Evolutionary conservation across 2,797 vertebrate genomes (phyloP), one percentile per base, ranked within the genome.

Genomic region (Dipus sagitta): DNA sequence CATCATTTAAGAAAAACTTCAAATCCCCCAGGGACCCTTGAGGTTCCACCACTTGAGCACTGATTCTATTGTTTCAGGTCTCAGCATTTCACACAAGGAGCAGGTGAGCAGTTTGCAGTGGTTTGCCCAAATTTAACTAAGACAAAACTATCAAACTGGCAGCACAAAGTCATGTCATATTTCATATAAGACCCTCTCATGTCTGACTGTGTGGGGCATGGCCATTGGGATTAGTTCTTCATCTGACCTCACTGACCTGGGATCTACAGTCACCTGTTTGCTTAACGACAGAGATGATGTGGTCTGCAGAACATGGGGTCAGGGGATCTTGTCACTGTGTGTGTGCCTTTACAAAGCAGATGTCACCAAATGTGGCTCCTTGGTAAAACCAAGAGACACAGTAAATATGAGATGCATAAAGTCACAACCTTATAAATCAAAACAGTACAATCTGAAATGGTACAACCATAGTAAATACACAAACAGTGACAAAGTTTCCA

Each of bases 61-160:
- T 86, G 28, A 80, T 94, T 86, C 47, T 68, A 42, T 79, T 86
- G 18, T 87, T 91, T 94, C 88, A 90, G 86, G 15, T 78, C 14
- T 93, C 28, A 90, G 42, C 21, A 58, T 92, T n/a, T 74, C n/a
- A 82, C 23, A 38, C 80, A 32, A 80, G 77, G 85, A 71, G 12
- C 28, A 86, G 24, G 38, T 72, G 79, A 92, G 82, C 10, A 47
- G 71, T 6, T 24, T 86, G 4, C 30, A 77, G 6, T 85, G 2
- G 32, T 91, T 94, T 89, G 79, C 13, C 9, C 94, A 72, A 92
- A 74, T 87, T 88, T 94, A 34, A 42, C 52, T 62, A 18, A 79
- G 3, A 54, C 12, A 60, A 86, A 93, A 74, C 42, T 83, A 91
- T 5, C 11, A 90, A 85, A 83, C 83, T 4, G 8, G 17, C 38